These are phyloP conservation scores for Babyrousa celebensis DNA, from an alignment of 2,797 vertebrate genomes.

Conservation along the genomic window DNA sequence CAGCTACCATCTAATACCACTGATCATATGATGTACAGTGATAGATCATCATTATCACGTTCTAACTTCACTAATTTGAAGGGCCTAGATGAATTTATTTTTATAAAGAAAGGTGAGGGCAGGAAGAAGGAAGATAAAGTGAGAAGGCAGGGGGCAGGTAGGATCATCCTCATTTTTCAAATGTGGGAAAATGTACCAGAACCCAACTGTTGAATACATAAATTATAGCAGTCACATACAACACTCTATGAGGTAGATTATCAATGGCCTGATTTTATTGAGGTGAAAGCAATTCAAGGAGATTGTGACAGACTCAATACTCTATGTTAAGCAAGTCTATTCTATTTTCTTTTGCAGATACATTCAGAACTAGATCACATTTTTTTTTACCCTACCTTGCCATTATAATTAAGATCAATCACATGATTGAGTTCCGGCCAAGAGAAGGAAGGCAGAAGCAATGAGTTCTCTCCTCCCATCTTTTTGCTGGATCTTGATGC, in stretches of 20 bases:
- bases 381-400: not conserved
- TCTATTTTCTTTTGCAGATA: constrained; percentile 37
- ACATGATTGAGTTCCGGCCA: not conserved
- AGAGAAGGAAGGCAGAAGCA: not conserved
- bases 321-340: not conserved
- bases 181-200: not conserved
- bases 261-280: not conserved
- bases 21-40: not conserved
- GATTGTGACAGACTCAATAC: not conserved
- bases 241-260: not conserved
- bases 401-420: not conserved
- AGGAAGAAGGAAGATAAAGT: not conserved
- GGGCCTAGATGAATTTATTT: not conserved
- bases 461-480: not conserved
- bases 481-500: not conserved
- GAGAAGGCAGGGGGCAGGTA: not conserved
- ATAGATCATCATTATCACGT: not conserved
- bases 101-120: not conserved
- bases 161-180: not conserved
- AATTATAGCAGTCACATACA: constrained; percentile 46
- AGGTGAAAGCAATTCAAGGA: constrained; percentile 15
- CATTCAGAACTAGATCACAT: not conserved
- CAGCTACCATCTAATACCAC: not conserved
- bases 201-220: not conserved
- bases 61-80: constrained; percentile 17